Base-by-base conservation (phyloP, 2,797 vertebrate genomes). In the Pterois miles region DNA sequence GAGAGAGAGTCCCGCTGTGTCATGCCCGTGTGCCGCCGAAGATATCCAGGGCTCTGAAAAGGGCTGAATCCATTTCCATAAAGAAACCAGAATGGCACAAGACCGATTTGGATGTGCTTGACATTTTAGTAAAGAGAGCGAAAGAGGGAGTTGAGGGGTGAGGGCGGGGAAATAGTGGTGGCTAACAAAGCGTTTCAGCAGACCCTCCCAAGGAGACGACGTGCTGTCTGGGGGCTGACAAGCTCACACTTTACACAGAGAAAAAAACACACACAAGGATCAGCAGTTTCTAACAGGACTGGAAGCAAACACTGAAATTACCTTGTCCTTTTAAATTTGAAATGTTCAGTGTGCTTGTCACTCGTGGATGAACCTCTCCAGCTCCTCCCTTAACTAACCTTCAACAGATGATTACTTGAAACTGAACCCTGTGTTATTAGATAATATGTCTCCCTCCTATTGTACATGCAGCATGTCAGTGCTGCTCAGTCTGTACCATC, bases 21-120 rank as follows among this genome's bases (percentile, higher is more conserved):
- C 74, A 58, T 31, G 64, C 34, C 63, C 27, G 34, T n/a, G 43
- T 87, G 76, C 80, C 60, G 1, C 75, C 74, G 73, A 78, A 89
- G 85, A 93, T 85, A 86, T 70, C 71, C 65, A 20, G 64, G 76
- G 52, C 64, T 78, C 74, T 89, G 79, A 85, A 82, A 85, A 50
- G 84, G 78, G 69, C 77, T 86, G 91, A 93, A 93, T 90, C 78
- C 43, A 94, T 95, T 94, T 93, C 91, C 93, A 94, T 95, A 93
- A 80, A 88, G 84, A 91, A 88, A 81, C 14, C 70, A 74, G 63
- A 65, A 59, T 77, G 68, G 57, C 60, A 25, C 80, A 48, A 59
- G 76, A 86, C 85, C 90, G 88, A 80, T 94, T 91, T 92, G 87
- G 92, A 91, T 87, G 85, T 82, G 89, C 89, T 91, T 95, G 94